Conservation (phyloP, 1,140 invertebrate species). For the Zaprionus ghesquierei region DNA sequence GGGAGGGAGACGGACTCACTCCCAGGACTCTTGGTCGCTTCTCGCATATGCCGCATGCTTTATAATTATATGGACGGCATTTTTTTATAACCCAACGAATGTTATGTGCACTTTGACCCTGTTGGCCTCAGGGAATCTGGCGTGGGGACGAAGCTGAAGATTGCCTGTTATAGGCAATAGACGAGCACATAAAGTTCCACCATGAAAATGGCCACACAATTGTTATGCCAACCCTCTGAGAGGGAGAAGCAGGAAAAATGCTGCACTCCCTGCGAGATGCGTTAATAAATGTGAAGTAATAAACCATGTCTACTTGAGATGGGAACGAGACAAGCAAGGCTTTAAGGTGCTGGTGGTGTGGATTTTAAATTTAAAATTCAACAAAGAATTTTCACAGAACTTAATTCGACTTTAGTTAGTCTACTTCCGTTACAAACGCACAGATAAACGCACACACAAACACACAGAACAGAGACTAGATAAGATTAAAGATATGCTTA, state of each 20-base stretch:
- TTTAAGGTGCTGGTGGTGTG: not conserved
- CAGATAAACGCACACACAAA: not conserved
- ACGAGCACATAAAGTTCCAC: constrained; percentile 33
- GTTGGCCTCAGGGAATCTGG: not conserved
- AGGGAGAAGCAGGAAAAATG: no score
- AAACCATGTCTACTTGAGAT: not conserved
- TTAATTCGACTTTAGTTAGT: not conserved
- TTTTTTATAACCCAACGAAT: constrained; percentile 56
- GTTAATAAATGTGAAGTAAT: constrained; percentile 5
- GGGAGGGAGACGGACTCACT: constrained; percentile 10
- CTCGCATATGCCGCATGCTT: constrained; percentile 41
- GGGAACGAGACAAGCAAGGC: no score
- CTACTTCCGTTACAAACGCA: not conserved
- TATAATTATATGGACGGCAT: constrained; percentile 65
- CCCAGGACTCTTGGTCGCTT: not conserved
- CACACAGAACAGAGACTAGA: constrained; percentile 12
- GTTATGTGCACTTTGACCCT: constrained; percentile 44
- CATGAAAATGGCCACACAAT: constrained; percentile 15
- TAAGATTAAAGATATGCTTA: constrained; percentile 49
- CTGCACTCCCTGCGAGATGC: not conserved
- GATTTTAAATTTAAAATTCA: not conserved
- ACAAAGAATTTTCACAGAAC: not conserved
- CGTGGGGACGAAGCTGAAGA: constrained; percentile 23
- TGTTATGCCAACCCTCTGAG: not conserved
- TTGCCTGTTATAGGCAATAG: constrained; percentile 48